These are phyloP conservation scores for Vidua chalybeata DNA, from an alignment of 2,113 vertebrate species.

Conservation along the genomic window DNA sequence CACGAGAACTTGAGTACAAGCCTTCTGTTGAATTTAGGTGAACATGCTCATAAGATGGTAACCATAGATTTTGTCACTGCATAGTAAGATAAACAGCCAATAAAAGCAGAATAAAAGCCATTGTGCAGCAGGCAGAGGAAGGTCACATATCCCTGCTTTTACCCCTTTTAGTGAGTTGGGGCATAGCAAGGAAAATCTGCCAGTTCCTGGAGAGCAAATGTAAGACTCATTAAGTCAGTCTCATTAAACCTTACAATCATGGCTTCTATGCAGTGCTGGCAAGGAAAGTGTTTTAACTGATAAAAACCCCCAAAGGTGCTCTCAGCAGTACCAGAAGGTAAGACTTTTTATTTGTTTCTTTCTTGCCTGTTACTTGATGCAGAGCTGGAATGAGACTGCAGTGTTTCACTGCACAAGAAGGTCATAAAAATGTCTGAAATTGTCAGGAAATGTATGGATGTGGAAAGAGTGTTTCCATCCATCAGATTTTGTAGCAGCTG, in stretches of 20 bases:
- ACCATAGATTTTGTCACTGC: neutral
- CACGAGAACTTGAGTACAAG: neutral
- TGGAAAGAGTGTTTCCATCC: neutral
- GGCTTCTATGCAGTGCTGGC: neutral
- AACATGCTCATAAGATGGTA: neutral
- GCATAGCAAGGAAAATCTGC: neutral
- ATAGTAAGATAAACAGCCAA: neutral
- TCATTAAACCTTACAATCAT: neutral
- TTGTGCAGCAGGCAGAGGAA: neutral
- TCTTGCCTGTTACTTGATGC: neutral
- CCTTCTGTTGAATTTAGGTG: neutral
- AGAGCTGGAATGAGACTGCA: neutral
- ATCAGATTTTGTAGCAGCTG: slow-evolving; percentile 7
- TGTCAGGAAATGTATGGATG: neutral
- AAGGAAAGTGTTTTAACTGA: neutral
- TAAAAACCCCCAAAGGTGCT: neutral
- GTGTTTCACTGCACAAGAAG: neutral
- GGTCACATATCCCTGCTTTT: neutral
- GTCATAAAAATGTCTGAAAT: neutral
- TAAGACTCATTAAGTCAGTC: neutral
- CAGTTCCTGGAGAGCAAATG: neutral
- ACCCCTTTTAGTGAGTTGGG: neutral
- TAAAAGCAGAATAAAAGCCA: neutral
- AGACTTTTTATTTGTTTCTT: neutral
- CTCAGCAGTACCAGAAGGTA: neutral